Evolutionary conservation across 2,113 vertebrate species (phyloP), one percentile per base, ranked within the genome.

Genomic region (Andinoacara biseriatus): DNA sequence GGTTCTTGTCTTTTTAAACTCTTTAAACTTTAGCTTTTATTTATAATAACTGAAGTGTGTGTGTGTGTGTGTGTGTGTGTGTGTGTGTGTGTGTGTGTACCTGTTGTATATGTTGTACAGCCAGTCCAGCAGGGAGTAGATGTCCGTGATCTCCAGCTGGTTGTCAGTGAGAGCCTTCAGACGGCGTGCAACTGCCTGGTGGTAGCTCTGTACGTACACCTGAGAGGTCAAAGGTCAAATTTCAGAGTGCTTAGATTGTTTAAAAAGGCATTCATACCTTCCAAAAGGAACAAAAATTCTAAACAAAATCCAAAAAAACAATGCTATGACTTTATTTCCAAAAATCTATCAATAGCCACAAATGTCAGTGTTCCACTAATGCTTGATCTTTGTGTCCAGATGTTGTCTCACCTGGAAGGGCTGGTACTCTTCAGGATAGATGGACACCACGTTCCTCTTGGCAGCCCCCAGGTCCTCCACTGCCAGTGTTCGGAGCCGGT

Each of bases 101-200:
- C 97, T 96, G 87, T 94, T 93, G 91, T 99, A 98, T 58, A 96
- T 92, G 80, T 97, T 97, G 92, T 97, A 94, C 84, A 97, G 95
- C 97, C 97, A 99, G 83, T 98, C 96, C 29, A 99, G 93, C 67
- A 98, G 95, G 0, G 96, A 95, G 94, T 98, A 98, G 78, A 96
- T 96, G 62, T 99, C 96, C 0, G 94, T 88, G 78, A 96, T 96
- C 15, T 93, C 88, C 59, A 98, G 93, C 33, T 94, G 93, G 1
- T 88, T 85, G 84, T 93, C 94, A 0, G 96, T 94, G 11, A 97
- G 91, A 7, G 78, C 74, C 2, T 81, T 89, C 76, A 98, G 90
- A 74, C 94, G 95, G 52, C 90, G 92, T 0, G 96, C 94, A 56
- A 97, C 92, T 0, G 95, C 97, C 62, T 92, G 88, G 86, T 98